Percentiles rank a stretch among this genome's conserved stretches.
phyloP scores from a whole-genome alignment of 2,797 vertebrate species.

The Garrulus glandarius region DNA sequence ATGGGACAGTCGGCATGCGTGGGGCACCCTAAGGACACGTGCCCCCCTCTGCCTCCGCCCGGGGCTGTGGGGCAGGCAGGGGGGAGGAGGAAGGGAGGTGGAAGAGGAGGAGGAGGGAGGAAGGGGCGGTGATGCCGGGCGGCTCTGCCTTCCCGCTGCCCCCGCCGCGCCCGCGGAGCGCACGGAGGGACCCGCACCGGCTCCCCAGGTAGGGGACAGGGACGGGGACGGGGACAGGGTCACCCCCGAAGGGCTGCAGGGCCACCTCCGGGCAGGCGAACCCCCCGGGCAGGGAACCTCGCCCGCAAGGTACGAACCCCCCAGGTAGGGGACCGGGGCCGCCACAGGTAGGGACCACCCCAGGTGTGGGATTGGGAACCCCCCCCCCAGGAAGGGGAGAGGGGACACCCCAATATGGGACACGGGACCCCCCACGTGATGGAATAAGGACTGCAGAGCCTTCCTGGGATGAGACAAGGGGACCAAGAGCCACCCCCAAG shows the following conservation, averaged over 20 bases:
- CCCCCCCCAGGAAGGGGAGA: neutral
- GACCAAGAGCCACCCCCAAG: neutral
- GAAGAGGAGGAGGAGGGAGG: neutral
- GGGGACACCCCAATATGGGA: neutral
- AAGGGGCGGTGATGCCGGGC: constrained; percentile 35
- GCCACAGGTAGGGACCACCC: neutral
- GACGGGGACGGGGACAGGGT: neutral
- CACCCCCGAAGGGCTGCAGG: neutral
- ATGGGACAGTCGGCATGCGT: neutral
- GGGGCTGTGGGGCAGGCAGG: neutral
- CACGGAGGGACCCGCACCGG: neutral
- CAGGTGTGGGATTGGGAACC: neutral
- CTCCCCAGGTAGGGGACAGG: neutral
- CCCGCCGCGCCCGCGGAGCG: neutral
- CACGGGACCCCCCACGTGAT: neutral
- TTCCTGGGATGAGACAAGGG: neutral
- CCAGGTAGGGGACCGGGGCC: neutral
- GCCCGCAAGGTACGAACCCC: neutral
- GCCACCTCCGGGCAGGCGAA: neutral
- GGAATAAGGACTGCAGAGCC: neutral
- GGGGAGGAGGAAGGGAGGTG: neutral
- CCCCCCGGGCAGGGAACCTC: neutral
- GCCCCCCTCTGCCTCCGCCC: neutral
- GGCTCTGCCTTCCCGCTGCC: neutral
- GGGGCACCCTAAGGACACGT: neutral